Base-by-base conservation (phyloP, 2,113 vertebrate species). In the Nycticryphes semicollaris region DNA sequence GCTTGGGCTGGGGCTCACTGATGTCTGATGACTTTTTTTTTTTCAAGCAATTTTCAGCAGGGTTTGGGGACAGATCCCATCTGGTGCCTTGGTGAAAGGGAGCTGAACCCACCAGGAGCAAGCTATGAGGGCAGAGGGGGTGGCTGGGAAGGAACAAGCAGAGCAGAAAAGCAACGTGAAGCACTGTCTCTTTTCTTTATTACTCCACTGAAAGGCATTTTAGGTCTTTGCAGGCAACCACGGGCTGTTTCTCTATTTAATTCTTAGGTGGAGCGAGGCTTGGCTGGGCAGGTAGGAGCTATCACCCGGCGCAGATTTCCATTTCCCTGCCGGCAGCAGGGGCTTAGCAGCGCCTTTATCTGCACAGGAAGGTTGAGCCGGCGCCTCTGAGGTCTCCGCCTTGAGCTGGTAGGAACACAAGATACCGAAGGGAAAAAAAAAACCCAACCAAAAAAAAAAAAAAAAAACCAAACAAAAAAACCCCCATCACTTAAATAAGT, bases 281-380 rank as follows among this genome's bases (percentile, higher is more conserved):
- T 60, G 41, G 69, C 56, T 37, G 77, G 33, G 53, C 77, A 91
- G 80, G 74, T 15, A 72, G 39, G 57, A 96, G 57, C 84, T n/a
- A 7, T 20, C 84, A 43, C 48, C 39, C 30, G 1, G 1, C 24
- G 17, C 56, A 79, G 69, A 28, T 91, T 96, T 91, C 66, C 69
- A 84, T 76, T 91, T 85, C 66, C 69, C 87, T n/a, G 57, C 39
- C 1, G 0, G 93, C 60, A 59, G 76, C 59, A 8, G 25, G 24
- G 41, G 19, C 47, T 39, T 33, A 33, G 25, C 48, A 53, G 39
- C 3, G 0, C 62, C 84, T 95, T 92, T 94, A 91, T 96, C 95
- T 87, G 81, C 85, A 96, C 91, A 92, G 77, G 84, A 94, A 95
- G 84, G 89, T 54, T 82, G 81, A 84, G 81, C 53, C 16, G 54